Evolutionary conservation across 2,797 vertebrate species (phyloP).

Genomic region (Acanthurus tractus): DNA sequence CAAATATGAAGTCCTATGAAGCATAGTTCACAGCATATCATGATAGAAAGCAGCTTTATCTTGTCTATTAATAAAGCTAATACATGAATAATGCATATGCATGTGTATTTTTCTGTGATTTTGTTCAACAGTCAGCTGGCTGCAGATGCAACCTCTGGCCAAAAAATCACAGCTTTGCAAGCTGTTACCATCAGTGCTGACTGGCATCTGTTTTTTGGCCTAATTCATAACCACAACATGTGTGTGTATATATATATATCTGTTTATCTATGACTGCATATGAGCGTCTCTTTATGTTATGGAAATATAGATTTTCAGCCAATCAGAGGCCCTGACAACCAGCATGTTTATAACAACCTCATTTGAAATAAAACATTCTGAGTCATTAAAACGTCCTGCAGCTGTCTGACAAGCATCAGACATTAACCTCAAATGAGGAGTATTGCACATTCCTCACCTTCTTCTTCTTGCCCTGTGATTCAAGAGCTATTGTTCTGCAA

Average conservation of each 20-base stretch:
- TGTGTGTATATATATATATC: not conserved
- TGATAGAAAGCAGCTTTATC: not conserved
- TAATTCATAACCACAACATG: slow-evolving; percentile 2
- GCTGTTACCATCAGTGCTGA: not conserved
- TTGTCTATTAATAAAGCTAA: not conserved
- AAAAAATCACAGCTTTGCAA: not conserved
- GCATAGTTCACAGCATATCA: not conserved
- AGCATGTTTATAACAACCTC: not conserved
- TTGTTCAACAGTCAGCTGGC: not conserved
- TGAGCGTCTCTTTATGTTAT: not conserved
- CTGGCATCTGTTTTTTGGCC: slow-evolving; percentile 20
- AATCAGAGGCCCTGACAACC: not conserved
- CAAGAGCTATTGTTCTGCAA: not conserved
- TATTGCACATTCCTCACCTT: not conserved
- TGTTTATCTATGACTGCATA: not conserved
- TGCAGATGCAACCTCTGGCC: not conserved
- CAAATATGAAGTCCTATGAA: too few species aligned
- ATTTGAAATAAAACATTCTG: not conserved
- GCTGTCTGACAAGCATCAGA: not conserved
- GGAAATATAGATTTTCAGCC: not conserved
- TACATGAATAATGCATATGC: not conserved
- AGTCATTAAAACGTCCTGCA: not conserved
- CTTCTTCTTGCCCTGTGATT: slow-evolving; percentile 13
- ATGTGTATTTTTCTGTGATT: not conserved
- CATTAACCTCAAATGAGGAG: not conserved